Conservation (phyloP, 35 echinoderm and acorn worm species). For the Anneissia japonica region DNA sequence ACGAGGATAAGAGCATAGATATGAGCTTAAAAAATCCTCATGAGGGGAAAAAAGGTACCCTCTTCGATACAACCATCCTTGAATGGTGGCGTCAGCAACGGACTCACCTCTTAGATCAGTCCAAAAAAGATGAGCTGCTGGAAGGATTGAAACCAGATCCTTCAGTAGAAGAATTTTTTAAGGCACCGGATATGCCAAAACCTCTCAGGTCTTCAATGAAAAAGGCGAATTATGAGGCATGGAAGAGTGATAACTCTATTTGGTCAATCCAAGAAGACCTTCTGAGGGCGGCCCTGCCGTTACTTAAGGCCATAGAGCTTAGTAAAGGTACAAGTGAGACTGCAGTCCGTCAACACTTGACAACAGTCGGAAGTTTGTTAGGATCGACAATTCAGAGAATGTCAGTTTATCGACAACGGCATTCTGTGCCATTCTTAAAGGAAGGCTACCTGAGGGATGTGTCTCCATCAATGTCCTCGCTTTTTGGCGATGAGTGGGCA, state of each 20-base stretch:
- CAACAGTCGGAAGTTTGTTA: conserved; percentile 5
- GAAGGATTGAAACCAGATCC: conserved; percentile 5
- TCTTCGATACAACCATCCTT: not conserved
- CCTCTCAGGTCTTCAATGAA: not conserved
- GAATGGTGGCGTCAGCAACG: conserved; percentile 22
- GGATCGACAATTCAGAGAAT: conserved; percentile 18
- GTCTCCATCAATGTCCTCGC: not conserved
- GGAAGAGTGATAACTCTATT: conserved; percentile 22
- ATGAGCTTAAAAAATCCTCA: no score
- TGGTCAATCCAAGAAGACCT: conserved; percentile 31
- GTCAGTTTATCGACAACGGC: not conserved
- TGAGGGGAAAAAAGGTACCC: not conserved
- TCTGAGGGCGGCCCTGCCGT: not conserved
- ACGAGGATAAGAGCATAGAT: no score
- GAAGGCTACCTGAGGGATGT: not conserved
- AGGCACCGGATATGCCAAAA: conserved; percentile 15
- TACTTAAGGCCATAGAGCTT: conserved; percentile 7
- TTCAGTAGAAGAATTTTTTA: conserved; percentile 8
- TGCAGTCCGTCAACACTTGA: not conserved
- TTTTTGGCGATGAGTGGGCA: conserved; percentile 14
- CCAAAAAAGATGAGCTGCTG: conserved; percentile 4
- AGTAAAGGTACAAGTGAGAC: not conserved
- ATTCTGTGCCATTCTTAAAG: not conserved
- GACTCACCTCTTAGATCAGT: conserved; percentile 6
- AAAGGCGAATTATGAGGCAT: not conserved